Conservation (phyloP, 1,140 invertebrate genomes). For the Zaprionus taronus region DNA sequence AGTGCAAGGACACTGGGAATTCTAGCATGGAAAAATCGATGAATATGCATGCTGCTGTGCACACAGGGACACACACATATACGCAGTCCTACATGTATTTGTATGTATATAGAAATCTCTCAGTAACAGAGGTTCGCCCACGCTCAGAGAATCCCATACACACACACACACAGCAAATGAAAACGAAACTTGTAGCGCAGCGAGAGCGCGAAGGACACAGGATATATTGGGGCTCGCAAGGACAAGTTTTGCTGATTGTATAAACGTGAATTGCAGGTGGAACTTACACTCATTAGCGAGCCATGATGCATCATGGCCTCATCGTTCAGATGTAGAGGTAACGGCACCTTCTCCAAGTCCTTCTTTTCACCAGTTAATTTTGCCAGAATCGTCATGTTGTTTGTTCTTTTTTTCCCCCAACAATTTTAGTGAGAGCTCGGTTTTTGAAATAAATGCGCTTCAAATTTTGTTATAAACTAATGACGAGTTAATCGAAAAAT, state of each 20-base stretch:
- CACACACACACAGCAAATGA: slow-evolving; percentile 29
- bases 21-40: slow-evolving; percentile 74
- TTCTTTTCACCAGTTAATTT: slow-evolving; percentile 66
- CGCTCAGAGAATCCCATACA: slow-evolving; percentile 7
- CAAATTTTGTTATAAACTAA: slow-evolving; percentile 22
- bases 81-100: slow-evolving; percentile 28
- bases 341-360: slow-evolving; percentile 86
- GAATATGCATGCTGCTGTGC: slow-evolving; percentile 58
- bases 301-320: slow-evolving; percentile 70
- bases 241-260: slow-evolving; percentile 54
- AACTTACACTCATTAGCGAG: slow-evolving; percentile 72
- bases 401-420: slow-evolving; percentile 3
- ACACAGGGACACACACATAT: slow-evolving; percentile 2
- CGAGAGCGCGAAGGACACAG: slow-evolving; percentile 50
- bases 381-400: slow-evolving; percentile 67
- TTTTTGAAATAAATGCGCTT: slow-evolving; percentile 20
- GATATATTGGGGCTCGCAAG: slow-evolving; percentile 49
- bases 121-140: slow-evolving; percentile 25
- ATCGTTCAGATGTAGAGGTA: slow-evolving; percentile 87
- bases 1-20: slow-evolving; percentile 71
- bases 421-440: slow-evolving; percentile 14
- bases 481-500: slow-evolving; percentile 19
- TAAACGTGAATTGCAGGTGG: slow-evolving; percentile 39
- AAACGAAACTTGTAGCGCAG: slow-evolving; percentile 69
- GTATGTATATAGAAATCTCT: slow-evolving; percentile 37